Percentiles rank a stretch among this genome's conserved stretches.
Conservation (phyloP, 2,113 vertebrate genomes). For the Leucosticte australis region DNA sequence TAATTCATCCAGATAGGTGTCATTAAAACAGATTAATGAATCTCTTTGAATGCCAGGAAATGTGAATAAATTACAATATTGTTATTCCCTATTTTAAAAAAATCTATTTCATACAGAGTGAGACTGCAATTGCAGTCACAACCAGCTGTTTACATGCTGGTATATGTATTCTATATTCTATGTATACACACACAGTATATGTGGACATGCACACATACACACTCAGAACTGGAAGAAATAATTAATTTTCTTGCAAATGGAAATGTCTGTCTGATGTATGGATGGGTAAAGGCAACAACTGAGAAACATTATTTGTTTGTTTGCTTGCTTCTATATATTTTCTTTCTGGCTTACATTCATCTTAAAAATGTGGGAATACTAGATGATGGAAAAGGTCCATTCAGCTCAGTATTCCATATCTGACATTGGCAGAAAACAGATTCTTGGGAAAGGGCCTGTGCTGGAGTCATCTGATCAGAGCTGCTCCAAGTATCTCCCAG, state of each 20-base stretch:
- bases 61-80: slow-evolving; percentile 31
- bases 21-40: slow-evolving; percentile 52
- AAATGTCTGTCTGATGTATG: background rate
- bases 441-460: background rate
- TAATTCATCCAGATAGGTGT: slow-evolving; percentile 28
- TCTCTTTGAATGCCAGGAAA: background rate
- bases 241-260: background rate
- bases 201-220: background rate
- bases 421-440: background rate
- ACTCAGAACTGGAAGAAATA: background rate
- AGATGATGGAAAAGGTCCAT: background rate
- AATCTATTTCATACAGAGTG: background rate
- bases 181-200: background rate
- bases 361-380: background rate
- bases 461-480: background rate
- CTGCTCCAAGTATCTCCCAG: background rate
- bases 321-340: background rate
- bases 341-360: background rate
- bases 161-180: background rate
- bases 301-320: background rate
- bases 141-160: background rate
- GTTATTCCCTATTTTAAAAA: background rate
- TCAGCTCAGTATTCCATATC: background rate
- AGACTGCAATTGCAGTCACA: background rate
- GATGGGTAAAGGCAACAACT: background rate